Conservation (phyloP, 2,797 vertebrate genomes). For the Sylvia borin region DNA sequence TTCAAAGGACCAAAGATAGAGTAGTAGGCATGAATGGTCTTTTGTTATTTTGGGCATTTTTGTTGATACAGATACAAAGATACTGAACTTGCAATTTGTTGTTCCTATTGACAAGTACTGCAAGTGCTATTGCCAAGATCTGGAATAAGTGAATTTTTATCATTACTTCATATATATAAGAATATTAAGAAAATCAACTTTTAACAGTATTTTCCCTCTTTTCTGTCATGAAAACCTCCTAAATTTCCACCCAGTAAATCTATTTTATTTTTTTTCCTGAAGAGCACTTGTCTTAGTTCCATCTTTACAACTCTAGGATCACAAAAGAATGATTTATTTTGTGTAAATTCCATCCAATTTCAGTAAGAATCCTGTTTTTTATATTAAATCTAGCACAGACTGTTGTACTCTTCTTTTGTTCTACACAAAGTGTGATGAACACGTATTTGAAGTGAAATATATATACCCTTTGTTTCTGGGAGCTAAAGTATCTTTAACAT, state of each 20-base stretch:
- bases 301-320: neutral
- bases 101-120: neutral
- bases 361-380: neutral
- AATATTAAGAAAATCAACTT: neutral
- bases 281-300: neutral
- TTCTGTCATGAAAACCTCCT: neutral
- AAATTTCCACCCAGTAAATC: neutral
- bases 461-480: neutral
- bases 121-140: neutral
- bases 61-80: neutral
- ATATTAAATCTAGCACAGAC: neutral
- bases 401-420: neutral
- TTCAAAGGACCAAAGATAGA: neutral
- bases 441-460: neutral
- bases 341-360: neutral
- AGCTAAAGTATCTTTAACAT: neutral
- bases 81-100: neutral
- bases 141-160: neutral
- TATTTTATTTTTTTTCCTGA: neutral
- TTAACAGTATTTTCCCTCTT: neutral
- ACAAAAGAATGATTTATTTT: neutral
- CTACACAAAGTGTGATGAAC: neutral
- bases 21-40: neutral
- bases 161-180: neutral
- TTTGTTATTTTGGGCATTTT: neutral